Percentiles rank a stretch among this genome's conserved stretches.
phyloP scores from a whole-genome alignment of 2,797 vertebrate genomes.

The Sebastes trivittatus region DNA sequence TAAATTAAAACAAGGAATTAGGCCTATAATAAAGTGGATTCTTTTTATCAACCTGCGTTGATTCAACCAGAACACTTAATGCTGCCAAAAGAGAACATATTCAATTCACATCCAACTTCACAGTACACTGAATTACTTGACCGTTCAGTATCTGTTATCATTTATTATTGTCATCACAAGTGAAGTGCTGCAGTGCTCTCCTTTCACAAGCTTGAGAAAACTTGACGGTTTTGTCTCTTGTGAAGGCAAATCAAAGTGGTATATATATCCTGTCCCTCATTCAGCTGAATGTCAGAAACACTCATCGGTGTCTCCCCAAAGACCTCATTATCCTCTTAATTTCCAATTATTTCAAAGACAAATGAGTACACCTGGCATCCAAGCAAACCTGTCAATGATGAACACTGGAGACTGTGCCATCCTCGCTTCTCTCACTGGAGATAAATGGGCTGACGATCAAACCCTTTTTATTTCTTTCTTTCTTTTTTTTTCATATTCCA shows the following conservation, averaged over 20 bases:
- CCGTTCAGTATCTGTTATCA: background rate
- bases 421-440: slow-evolving; percentile 35
- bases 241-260: slow-evolving; percentile 55
- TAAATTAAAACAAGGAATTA: background rate
- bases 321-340: slow-evolving; percentile 81
- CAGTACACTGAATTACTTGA: background rate
- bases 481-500: slow-evolving; percentile 12
- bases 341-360: slow-evolving; percentile 79
- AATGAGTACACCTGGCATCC: slow-evolving; percentile 73
- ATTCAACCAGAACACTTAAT: background rate
- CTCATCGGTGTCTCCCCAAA: slow-evolving; percentile 66
- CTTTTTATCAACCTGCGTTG: background rate
- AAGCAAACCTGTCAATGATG: slow-evolving; percentile 55
- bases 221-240: slow-evolving; percentile 22
- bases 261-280: slow-evolving; percentile 56
- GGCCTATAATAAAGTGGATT: background rate
- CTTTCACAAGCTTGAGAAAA: slow-evolving; percentile 25
- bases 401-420: slow-evolving; percentile 54
- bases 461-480: slow-evolving; percentile 1
- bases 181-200: background rate
- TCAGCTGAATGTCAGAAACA: slow-evolving; percentile 60
- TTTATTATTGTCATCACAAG: slow-evolving; percentile 9
- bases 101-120: background rate
- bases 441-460: slow-evolving; percentile 64
- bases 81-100: background rate